These are phyloP conservation scores for Aphyosemion australe DNA, from an alignment of 2,113 vertebrate genomes.

Conservation along the genomic window DNA sequence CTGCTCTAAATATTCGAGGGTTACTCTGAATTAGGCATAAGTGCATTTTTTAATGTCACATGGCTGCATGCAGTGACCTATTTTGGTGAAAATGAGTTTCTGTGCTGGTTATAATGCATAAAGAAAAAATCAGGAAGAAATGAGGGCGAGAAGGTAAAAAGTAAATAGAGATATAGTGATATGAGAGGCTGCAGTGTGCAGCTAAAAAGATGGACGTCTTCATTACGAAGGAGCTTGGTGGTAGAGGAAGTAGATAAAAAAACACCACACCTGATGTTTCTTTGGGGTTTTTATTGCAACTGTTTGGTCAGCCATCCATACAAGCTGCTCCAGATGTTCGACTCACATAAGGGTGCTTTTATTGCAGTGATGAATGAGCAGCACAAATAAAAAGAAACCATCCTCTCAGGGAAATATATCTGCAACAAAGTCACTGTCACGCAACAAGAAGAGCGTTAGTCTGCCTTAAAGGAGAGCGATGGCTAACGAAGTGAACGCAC, in stretches of 20 bases:
- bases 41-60: slow-evolving; percentile 22
- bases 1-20: slow-evolving; percentile 39
- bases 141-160: not conserved
- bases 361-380: slow-evolving; percentile 39
- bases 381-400: slow-evolving; percentile 15
- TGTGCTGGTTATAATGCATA: slow-evolving; percentile 6
- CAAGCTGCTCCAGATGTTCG: slow-evolving; percentile 59
- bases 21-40: slow-evolving; percentile 12
- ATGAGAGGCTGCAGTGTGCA: slow-evolving; percentile 35
- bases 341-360: slow-evolving; percentile 40
- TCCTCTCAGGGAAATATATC: slow-evolving; percentile 28
- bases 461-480: slow-evolving; percentile 55
- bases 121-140: slow-evolving; percentile 8
- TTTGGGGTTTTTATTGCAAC: slow-evolving; percentile 35
- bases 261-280: slow-evolving; percentile 41
- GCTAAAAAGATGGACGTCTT: slow-evolving; percentile 50
- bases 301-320: slow-evolving; percentile 52
- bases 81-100: slow-evolving; percentile 28
- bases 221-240: slow-evolving; percentile 36
- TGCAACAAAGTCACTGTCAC: slow-evolving; percentile 50
- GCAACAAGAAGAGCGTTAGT: slow-evolving; percentile 63
- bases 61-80: slow-evolving; percentile 44
- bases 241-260: slow-evolving; percentile 3
- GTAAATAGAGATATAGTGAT: not conserved
- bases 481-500: slow-evolving; percentile 67